These are phyloP conservation scores for Cheumatopsyche charites DNA, from an alignment of 1,140 invertebrate species.

Conservation along the genomic window DNA sequence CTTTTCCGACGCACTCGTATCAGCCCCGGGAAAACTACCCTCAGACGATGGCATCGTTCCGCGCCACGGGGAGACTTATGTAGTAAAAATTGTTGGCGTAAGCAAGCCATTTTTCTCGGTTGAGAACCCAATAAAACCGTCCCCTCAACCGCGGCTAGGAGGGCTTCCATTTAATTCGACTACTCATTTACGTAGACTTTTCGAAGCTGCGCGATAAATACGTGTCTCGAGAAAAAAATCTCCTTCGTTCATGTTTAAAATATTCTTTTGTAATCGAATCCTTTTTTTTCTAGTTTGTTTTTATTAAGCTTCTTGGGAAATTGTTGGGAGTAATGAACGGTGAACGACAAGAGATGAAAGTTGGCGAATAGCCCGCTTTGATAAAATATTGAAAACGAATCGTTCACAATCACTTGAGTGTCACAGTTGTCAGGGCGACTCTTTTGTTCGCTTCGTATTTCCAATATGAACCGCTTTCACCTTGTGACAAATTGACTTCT, in stretches of 20 bases:
- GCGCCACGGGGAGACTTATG: constrained; percentile 2
- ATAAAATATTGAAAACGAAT: too few relatives aligned
- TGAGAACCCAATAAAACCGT: constrained; percentile 28
- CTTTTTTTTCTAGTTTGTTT: too few relatives aligned
- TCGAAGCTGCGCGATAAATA: constrained; percentile 15
- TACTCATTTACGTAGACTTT: constrained; percentile 30
- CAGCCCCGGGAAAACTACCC: not conserved
- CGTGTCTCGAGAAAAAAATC: not conserved
- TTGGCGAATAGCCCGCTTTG: too few relatives aligned
- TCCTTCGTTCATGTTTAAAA: not conserved
- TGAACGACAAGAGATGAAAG: too few relatives aligned
- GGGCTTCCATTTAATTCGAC: constrained; percentile 24
- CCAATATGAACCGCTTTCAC: too few relatives aligned
- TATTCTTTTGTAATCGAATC: too few relatives aligned
- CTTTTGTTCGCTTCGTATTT: too few relatives aligned
- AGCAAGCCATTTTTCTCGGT: constrained; percentile 7
- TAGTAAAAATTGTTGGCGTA: constrained; percentile 30
- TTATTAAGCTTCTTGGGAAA: too few relatives aligned
- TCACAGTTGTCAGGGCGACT: too few relatives aligned
- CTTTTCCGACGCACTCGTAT: not conserved
- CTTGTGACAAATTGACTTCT: too few relatives aligned
- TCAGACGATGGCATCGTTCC: not conserved
- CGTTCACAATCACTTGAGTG: too few relatives aligned
- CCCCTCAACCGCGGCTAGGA: not conserved
- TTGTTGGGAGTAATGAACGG: too few relatives aligned